Conservation (phyloP, 2,888 invertebrate species). For the Drosophila fungiperda region DNA sequence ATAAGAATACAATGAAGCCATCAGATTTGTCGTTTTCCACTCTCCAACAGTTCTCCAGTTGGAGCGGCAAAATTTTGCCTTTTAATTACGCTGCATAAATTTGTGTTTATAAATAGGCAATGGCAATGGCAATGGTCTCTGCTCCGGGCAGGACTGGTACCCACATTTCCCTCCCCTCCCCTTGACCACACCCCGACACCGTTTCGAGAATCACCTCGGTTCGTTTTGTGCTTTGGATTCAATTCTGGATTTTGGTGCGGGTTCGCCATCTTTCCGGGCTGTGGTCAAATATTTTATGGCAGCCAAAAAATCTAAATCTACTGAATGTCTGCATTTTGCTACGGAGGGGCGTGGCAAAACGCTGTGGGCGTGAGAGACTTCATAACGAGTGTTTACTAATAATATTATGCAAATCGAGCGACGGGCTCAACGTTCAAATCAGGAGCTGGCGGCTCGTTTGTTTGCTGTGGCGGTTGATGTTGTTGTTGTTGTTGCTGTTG, state of each 20-base stretch:
- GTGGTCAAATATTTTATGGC: constrained; percentile 79
- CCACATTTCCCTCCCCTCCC: neutral
- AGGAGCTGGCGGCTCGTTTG: constrained; percentile 45
- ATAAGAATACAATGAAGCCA: constrained; percentile 72
- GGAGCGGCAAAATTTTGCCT: constrained; percentile 71
- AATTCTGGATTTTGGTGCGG: constrained; percentile 39
- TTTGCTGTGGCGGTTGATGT: constrained; percentile 32
- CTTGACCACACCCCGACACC: neutral
- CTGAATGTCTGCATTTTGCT: constrained; percentile 68
- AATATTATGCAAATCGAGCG: constrained; percentile 79
- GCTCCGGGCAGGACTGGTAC: constrained; percentile 10
- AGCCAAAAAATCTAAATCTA: constrained; percentile 74
- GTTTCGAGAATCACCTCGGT: constrained; percentile 1
- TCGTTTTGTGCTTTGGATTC: constrained; percentile 8
- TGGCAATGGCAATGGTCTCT: constrained; percentile 31
- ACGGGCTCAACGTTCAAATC: constrained; percentile 49
- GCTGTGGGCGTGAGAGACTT: constrained; percentile 55
- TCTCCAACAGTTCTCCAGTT: constrained; percentile 22
- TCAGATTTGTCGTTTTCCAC: constrained; percentile 50
- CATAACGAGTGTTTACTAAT: constrained; percentile 81
- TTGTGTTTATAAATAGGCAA: constrained; percentile 79
- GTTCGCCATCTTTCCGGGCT: constrained; percentile 58
- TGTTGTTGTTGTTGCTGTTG: constrained; percentile 52
- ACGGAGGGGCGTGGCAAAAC: constrained; percentile 26
- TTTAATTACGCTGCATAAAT: constrained; percentile 82